These are phyloP conservation scores for Ifrita kowaldi DNA, from an alignment of 2,113 vertebrate species.

Conservation along the genomic window DNA sequence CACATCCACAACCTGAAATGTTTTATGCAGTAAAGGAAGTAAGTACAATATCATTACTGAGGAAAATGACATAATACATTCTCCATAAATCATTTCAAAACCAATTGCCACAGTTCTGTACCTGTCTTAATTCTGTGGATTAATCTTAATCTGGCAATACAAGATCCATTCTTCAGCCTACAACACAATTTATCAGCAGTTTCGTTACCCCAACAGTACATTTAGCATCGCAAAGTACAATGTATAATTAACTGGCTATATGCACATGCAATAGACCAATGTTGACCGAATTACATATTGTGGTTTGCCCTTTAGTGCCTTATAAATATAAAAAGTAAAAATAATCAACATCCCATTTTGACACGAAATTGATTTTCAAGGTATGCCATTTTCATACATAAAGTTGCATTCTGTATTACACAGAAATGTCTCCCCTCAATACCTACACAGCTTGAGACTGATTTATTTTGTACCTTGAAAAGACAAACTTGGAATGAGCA, in stretches of 20 bases:
- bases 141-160: slow-evolving; percentile 18
- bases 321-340: slow-evolving; percentile 36
- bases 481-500: slow-evolving; percentile 23
- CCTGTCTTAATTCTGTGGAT: slow-evolving; percentile 15
- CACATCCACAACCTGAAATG: background rate
- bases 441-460: slow-evolving; percentile 8
- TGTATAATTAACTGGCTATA: slow-evolving; percentile 2
- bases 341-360: slow-evolving; percentile 11
- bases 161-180: background rate
- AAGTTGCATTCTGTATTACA: background rate
- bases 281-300: background rate
- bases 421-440: slow-evolving; percentile 13
- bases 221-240: background rate
- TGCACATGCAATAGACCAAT: background rate
- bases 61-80: background rate
- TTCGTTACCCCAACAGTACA: background rate
- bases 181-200: background rate
- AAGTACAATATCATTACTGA: background rate
- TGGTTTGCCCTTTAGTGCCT: slow-evolving; percentile 16
- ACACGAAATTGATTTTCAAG: slow-evolving; percentile 50
- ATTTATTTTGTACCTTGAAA: slow-evolving; percentile 45
- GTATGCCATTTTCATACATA: slow-evolving; percentile 4
- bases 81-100: slow-evolving; percentile 24
- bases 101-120: background rate
- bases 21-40: background rate